phyloP scores from a whole-genome alignment of 2,113 vertebrate genomes.

The Tympanuchus pallidicinctus region DNA sequence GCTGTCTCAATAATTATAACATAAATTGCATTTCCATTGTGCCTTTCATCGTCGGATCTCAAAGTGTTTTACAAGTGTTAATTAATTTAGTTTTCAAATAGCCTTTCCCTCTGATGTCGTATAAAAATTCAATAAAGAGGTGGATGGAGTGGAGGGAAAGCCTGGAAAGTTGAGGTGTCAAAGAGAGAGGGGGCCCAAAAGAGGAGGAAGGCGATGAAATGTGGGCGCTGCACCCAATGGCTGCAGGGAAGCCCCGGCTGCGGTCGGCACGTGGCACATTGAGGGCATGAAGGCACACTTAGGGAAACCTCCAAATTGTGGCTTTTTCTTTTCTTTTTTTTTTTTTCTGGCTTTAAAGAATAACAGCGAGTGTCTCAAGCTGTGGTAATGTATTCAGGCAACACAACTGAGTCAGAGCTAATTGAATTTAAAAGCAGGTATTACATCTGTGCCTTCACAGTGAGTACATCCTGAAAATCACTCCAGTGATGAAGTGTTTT shows the following conservation, averaged over 20 bases:
- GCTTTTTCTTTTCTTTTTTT: neutral
- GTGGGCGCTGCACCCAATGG: fast-evolving
- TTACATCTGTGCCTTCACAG: conserved; percentile 75
- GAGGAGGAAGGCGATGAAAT: neutral
- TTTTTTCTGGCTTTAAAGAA: conserved; percentile 10
- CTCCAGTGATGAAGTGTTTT: conserved; percentile 53
- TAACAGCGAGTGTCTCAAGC: conserved; percentile 64
- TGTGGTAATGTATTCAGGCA: conserved; percentile 78
- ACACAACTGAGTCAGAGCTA: conserved; percentile 75
- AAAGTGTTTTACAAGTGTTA: conserved; percentile 44
- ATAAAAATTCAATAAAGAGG: conserved; percentile 15
- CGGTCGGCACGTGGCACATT: conserved; percentile 25
- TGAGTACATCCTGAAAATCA: conserved; percentile 30
- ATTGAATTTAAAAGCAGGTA: conserved; percentile 85
- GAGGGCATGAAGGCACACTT: conserved; percentile 72
- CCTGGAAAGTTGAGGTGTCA: neutral
- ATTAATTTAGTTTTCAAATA: conserved; percentile 57
- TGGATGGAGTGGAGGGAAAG: neutral
- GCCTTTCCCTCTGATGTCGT: neutral
- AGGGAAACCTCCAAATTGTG: conserved; percentile 70
- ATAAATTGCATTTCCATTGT: conserved; percentile 49
- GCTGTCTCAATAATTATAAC: conserved; percentile 47
- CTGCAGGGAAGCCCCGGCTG: neutral
- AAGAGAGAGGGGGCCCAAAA: neutral
- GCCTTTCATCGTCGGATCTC: conserved; percentile 58